A percentile compares a stretch with the other conserved stretches of the same genome.
phyloP scores from a whole-genome alignment of 2,888 invertebrate species.

The Lomographa bimaculata region DNA sequence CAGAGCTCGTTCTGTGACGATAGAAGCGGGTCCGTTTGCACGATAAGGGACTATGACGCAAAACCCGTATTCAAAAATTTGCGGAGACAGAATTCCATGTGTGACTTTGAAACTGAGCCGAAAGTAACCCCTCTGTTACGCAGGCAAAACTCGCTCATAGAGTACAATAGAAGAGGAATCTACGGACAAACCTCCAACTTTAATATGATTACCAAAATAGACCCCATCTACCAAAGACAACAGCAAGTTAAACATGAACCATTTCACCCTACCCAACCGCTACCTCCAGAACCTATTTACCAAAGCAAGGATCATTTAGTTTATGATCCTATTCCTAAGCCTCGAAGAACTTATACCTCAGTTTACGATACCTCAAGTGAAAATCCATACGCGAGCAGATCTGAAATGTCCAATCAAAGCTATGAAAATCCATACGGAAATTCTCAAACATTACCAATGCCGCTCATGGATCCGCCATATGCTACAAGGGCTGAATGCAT shows the following conservation, averaged over 20 bases:
- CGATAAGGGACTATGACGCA: slow-evolving; percentile 74
- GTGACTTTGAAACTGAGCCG: slow-evolving; percentile 81
- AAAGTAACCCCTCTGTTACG: slow-evolving; percentile 80
- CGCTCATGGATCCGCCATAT: slow-evolving; percentile 62
- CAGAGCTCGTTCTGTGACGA: slow-evolving; percentile 80
- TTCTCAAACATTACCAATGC: slow-evolving; percentile 66
- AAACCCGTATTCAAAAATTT: slow-evolving; percentile 68
- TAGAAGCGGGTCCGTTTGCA: slow-evolving; percentile 71
- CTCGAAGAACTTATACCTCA: slow-evolving; percentile 76
- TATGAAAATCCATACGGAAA: slow-evolving; percentile 75
- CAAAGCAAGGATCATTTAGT: slow-evolving; percentile 79
- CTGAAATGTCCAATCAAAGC: slow-evolving; percentile 71
- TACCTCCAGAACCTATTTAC: slow-evolving; percentile 80
- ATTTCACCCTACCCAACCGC: slow-evolving; percentile 75
- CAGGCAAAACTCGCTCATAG: slow-evolving; percentile 80
- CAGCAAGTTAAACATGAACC: slow-evolving; percentile 78
- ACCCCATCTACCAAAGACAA: slow-evolving; percentile 82
- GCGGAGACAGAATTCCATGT: slow-evolving; percentile 77
- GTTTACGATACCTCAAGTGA: slow-evolving; percentile 74
- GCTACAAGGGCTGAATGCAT: slow-evolving; percentile 44
- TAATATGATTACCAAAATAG: slow-evolving; percentile 83
- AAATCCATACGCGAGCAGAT: slow-evolving; percentile 69
- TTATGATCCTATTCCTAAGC: slow-evolving; percentile 80
- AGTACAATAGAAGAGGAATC: slow-evolving; percentile 75
- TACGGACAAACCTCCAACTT: slow-evolving; percentile 75